phyloP scores from a whole-genome alignment of 2,797 vertebrate species.

The Myotis myotis region DNA sequence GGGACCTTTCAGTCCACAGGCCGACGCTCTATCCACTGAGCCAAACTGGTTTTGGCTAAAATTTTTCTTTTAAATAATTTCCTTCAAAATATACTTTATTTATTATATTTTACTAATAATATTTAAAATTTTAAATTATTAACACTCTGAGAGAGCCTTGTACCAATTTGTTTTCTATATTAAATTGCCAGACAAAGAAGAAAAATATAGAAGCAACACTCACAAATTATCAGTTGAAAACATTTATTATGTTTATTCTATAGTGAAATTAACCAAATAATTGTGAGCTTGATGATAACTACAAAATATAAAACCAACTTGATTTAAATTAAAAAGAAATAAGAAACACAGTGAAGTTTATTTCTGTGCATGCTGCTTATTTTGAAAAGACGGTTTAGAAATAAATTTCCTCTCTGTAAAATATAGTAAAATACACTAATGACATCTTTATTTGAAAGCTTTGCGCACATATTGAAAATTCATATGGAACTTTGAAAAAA shows the following conservation, averaged over 20 bases:
- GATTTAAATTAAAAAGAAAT: not conserved
- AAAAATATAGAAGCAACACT: not conserved
- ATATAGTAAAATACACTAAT: not conserved
- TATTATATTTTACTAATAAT: not conserved
- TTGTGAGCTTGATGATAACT: not conserved
- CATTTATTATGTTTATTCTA: not conserved
- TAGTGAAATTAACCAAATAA: not conserved
- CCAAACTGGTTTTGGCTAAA: no score
- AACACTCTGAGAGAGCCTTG: not conserved
- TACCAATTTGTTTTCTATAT: not conserved
- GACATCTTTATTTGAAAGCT: not conserved
- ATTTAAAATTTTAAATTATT: not conserved
- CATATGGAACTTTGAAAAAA: not conserved
- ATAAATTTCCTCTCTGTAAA: not conserved
- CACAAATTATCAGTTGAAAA: not conserved
- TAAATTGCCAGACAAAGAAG: not conserved
- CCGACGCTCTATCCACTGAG: no score
- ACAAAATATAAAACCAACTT: not conserved
- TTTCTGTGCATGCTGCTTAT: not conserved
- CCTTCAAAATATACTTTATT: no score
- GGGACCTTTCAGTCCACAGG: no score
- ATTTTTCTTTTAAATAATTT: no score
- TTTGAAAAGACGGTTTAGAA: not conserved
- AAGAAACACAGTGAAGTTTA: not conserved
- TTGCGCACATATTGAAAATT: not conserved